Evolutionary conservation across 1,140 invertebrate genomes (phyloP), one percentile per base, ranked within the genome.

Genomic region (Dreissena polymorpha): DNA sequence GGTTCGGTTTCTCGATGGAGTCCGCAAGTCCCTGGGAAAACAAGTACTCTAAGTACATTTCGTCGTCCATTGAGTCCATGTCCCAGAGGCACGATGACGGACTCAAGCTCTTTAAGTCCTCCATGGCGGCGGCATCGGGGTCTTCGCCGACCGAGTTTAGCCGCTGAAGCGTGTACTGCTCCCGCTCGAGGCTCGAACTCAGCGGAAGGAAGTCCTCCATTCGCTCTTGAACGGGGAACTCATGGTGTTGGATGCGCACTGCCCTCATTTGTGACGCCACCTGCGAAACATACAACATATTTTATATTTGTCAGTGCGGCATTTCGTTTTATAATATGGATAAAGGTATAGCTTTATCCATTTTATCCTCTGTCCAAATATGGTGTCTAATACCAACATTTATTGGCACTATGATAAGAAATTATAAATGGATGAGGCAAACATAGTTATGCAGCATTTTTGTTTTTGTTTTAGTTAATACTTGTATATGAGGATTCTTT

Each of bases 131-230:
- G 14, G 69, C 57, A 68, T 90, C 88, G 14, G 76, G 87, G 69
- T 92, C 91, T 67, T 90, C 89, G 6, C 89, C 90, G 29, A 87
- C 88, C 13, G 91, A 92, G 76, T 92, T 92, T 8, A 92, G 88
- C 51, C 91, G 85, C 72, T 91, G 90, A 50, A 92, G 82, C 10
- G 91, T 91, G 53, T 87, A 91, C 79, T 90, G 88, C 65, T 91
- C 91, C 14, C 91, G 86, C 74, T 91, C 89, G 39, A 92, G 80
- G 71, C 90, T 91, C 10, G 88, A 88, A 67, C 87, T 88, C 14
- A 91, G 84, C 5, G 91, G 90, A 50, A 90, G 73, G 68, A 91
- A 91, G 63, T 90, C 89, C 78, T 91, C 90, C 88, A 89, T 90
- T 69, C 75, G 79, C 39, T 68, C 80, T 39, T 70, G 70, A 50